Evolutionary conservation across 1,140 invertebrate species (phyloP).

Genomic region (Chrysomallon squamiferum): DNA sequence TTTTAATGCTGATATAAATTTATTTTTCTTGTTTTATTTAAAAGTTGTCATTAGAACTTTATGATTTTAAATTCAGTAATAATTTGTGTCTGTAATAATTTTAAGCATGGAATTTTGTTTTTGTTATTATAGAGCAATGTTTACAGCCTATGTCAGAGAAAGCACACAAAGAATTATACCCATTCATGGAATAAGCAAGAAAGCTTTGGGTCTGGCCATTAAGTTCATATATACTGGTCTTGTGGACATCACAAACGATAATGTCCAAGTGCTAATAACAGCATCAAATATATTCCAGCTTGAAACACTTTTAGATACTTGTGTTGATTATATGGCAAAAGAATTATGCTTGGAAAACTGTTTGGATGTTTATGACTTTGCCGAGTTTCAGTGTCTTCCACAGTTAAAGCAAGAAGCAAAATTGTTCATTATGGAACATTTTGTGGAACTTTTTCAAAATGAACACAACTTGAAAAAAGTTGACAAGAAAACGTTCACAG

Average conservation of each 20-base stretch:
- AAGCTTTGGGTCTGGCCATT: conserved; percentile 28
- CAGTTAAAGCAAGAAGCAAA: conserved; percentile 26
- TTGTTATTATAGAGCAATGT: conserved; percentile 51
- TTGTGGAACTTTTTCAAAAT: conserved; percentile 29
- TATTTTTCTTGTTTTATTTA: neutral
- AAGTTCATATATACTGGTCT: conserved; percentile 45
- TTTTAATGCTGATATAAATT: no score
- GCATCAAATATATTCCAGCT: conserved; percentile 49
- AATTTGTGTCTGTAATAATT: no score
- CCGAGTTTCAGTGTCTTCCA: conserved; percentile 29
- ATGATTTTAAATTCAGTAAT: no score
- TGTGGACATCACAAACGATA: conserved; percentile 40
- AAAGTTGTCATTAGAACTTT: neutral
- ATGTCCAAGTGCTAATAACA: conserved; percentile 46
- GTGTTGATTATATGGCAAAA: conserved; percentile 36
- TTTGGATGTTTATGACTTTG: conserved; percentile 42
- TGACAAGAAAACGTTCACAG: conserved; percentile 17
- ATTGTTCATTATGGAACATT: conserved; percentile 45
- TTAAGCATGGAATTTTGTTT: no score
- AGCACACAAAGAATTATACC: conserved; percentile 22
- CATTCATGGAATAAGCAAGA: conserved; percentile 30
- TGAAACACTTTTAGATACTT: conserved; percentile 30
- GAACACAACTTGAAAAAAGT: conserved; percentile 23
- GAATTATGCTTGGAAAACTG: conserved; percentile 38
- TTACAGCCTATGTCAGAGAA: conserved; percentile 43